Percentiles rank a stretch among this genome's conserved stretches.
phyloP scores from a whole-genome alignment of 2,888 invertebrate genomes.

The Coremacera marginata region DNA sequence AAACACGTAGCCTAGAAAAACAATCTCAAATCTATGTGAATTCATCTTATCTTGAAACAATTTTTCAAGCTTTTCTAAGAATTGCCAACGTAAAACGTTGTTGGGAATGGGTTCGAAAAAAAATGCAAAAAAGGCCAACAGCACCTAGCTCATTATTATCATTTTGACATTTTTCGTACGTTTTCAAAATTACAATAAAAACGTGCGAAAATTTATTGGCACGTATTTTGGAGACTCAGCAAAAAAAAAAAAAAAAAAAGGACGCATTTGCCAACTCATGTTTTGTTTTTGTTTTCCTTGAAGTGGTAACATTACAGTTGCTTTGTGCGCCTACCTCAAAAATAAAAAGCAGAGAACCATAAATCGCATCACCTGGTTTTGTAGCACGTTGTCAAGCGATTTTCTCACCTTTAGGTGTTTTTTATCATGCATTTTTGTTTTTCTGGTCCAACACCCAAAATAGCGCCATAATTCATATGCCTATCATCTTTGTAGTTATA shows the following conservation, averaged over 20 bases:
- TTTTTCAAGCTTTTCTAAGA: slow-evolving; percentile 54
- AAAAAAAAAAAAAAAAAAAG: neutral
- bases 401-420: slow-evolving; percentile 24
- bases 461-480: slow-evolving; percentile 5
- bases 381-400: slow-evolving; percentile 28
- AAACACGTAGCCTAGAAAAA: slow-evolving; percentile 51
- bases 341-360: neutral
- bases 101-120: neutral
- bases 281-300: neutral
- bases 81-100: neutral
- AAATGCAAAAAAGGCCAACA: slow-evolving; percentile 9
- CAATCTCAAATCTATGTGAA: slow-evolving; percentile 52
- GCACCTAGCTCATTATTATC: slow-evolving; percentile 54
- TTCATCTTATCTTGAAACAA: slow-evolving; percentile 59
- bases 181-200: slow-evolving; percentile 61
- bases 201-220: slow-evolving; percentile 68
- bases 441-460: slow-evolving; percentile 22
- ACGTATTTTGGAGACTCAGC: slow-evolving; percentile 49
- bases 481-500: no score
- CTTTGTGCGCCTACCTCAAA: neutral
- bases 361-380: slow-evolving; percentile 34
- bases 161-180: slow-evolving; percentile 60
- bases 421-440: slow-evolving; percentile 38
- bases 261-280: slow-evolving; percentile 27
- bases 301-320: neutral